Conservation (phyloP, 2,113 vertebrate genomes). For the Varanus salvator region DNA sequence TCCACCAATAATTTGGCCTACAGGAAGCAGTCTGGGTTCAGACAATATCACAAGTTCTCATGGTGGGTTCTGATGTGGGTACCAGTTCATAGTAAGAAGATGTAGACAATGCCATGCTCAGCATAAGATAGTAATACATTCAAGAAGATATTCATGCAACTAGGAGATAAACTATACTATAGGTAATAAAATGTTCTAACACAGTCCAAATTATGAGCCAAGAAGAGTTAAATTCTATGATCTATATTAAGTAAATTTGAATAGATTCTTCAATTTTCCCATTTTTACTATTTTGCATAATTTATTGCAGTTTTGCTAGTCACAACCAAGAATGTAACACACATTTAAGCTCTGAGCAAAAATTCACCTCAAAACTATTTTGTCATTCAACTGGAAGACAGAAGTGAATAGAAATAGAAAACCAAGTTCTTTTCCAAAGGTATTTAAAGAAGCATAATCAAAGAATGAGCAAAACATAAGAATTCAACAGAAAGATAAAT, state of each 20-base stretch:
- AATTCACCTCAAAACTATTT: conserved; percentile 67
- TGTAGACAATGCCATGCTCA: conserved; percentile 58
- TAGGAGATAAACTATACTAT: not conserved
- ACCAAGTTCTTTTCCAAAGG: conserved; percentile 66
- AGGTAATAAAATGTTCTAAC: not conserved
- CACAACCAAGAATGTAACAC: not conserved
- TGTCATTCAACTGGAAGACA: conserved; percentile 61
- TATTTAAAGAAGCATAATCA: conserved; percentile 64
- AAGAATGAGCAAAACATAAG: conserved; percentile 55
- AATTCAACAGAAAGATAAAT: conserved; percentile 46
- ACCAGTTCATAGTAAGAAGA: conserved; percentile 34
- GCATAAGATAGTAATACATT: conserved; percentile 10
- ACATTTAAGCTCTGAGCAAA: conserved; percentile 32
- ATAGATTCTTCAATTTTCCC: conserved; percentile 41
- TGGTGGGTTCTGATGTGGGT: too few relatives aligned
- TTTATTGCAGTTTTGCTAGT: not conserved
- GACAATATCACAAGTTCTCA: too few relatives aligned
- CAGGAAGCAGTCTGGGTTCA: too few relatives aligned
- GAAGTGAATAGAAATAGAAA: conserved; percentile 70
- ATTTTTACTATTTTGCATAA: not conserved
- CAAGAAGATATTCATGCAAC: too few relatives aligned
- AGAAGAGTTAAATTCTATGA: not conserved
- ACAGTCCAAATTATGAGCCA: not conserved
- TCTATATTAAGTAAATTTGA: not conserved
- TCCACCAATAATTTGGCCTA: too few relatives aligned